phyloP scores from a whole-genome alignment of 64 coral and sea anemone genomes.

The Astreopora myriophthalma region DNA sequence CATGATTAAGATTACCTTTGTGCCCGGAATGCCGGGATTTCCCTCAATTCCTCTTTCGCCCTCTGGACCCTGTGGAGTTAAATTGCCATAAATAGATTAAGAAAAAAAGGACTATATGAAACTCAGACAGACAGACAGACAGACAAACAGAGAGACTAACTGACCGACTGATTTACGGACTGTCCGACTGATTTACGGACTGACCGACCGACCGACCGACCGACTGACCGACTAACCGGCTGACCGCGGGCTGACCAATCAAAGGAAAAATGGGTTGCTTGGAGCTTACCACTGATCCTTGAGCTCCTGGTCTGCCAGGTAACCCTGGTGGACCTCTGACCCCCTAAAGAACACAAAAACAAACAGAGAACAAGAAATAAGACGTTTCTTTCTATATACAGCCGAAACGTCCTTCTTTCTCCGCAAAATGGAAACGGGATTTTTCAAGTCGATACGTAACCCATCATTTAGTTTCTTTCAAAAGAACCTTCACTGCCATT shows the following conservation, averaged over 20 bases:
- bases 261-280: not conserved
- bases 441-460: too few species aligned
- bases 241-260: not conserved
- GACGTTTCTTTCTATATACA: not conserved
- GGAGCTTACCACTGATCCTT: not conserved
- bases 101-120: not conserved
- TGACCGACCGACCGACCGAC: not conserved
- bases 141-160: too few species aligned
- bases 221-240: not conserved
- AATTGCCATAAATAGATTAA: not conserved
- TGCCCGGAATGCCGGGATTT: conserved; percentile 7
- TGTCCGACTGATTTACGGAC: not conserved
- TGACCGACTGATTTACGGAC: too few species aligned
- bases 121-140: too few species aligned
- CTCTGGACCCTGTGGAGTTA: not conserved
- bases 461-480: too few species aligned
- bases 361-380: not conserved
- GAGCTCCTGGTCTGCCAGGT: conserved; percentile 24
- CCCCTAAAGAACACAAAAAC: not conserved
- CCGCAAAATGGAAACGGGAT: too few species aligned
- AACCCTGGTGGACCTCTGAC: not conserved
- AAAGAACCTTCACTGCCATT: too few species aligned
- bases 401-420: too few species aligned
- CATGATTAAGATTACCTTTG: not conserved
- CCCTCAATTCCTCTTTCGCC: not conserved